Percentiles rank a stretch among this genome's conserved stretches.
Evolutionary conservation across 2,888 invertebrate species (phyloP).

Genomic region (Agrotis puta): DNA sequence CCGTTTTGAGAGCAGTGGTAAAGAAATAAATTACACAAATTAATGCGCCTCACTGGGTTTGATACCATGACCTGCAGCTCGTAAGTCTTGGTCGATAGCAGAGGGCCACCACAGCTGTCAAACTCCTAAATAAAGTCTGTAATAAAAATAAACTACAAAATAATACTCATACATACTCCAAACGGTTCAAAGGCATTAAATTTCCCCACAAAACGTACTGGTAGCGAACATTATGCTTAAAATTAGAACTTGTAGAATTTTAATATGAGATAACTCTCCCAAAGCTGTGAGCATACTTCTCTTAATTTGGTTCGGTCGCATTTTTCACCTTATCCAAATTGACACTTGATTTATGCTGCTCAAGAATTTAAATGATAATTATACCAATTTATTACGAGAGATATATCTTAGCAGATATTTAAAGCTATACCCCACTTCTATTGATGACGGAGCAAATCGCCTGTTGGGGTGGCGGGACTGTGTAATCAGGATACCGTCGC

Average conservation of each 20-base stretch:
- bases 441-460: too few species aligned
- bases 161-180: not conserved
- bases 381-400: constrained; percentile 31
- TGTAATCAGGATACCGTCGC: too few species aligned
- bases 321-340: constrained; percentile 34
- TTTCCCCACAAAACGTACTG: constrained; percentile 14
- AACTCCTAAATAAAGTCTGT: too few species aligned
- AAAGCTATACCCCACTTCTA: not conserved
- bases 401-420: not conserved
- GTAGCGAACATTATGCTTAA: not conserved
- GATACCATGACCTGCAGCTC: too few species aligned
- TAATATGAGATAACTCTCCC: constrained; percentile 15
- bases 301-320: constrained; percentile 19
- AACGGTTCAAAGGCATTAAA: not conserved
- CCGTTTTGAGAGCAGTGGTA: too few species aligned
- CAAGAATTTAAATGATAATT: constrained; percentile 52
- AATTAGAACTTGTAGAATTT: constrained; percentile 36
- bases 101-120: too few species aligned
- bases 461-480: too few species aligned
- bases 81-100: too few species aligned
- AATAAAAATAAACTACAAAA: too few species aligned
- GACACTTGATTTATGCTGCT: constrained; percentile 29
- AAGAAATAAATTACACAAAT: too few species aligned
- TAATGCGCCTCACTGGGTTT: too few species aligned
- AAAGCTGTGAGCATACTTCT: constrained; percentile 10